These are phyloP conservation scores for Philaenus spumarius DNA, from an alignment of 1,140 invertebrate genomes.

Conservation along the genomic window DNA sequence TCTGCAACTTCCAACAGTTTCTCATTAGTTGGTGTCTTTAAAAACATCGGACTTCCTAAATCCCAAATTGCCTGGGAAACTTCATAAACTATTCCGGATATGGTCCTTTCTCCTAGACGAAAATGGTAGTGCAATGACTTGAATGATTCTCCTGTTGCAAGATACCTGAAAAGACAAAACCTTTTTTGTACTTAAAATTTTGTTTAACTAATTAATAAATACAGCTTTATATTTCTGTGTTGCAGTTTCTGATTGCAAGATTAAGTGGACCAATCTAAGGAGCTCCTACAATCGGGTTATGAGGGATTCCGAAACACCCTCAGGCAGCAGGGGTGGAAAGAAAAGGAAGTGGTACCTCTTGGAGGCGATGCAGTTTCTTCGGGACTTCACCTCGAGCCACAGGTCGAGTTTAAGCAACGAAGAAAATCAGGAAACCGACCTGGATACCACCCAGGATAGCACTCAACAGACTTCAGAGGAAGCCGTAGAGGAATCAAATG, in stretches of 20 bases:
- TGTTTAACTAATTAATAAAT: too few relatives aligned
- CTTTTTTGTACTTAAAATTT: too few relatives aligned
- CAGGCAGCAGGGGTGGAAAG: not conserved
- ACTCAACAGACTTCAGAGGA: not conserved
- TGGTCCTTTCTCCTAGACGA: not conserved
- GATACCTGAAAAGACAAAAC: not conserved
- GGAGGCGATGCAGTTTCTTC: not conserved
- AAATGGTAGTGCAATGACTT: not conserved
- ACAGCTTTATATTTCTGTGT: too few relatives aligned
- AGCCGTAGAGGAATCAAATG: not conserved
- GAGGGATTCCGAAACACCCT: not conserved
- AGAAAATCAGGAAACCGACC: not conserved
- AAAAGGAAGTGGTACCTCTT: conserved; percentile 1
- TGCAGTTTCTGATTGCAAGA: conserved; percentile 10
- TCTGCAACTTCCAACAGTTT: conserved; percentile 23
- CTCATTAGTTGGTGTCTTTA: conserved; percentile 20
- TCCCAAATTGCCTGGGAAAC: conserved; percentile 1
- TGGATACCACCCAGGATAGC: not conserved
- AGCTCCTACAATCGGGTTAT: conserved; percentile 1
- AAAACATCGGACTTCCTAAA: not conserved
- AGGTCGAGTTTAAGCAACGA: not conserved
- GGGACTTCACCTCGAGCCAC: not conserved
- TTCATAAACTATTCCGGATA: conserved; percentile 1
- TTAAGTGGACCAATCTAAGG: conserved; percentile 10
- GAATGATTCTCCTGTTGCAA: not conserved